Conservation (phyloP, 2,113 vertebrate species). For the Cichladusa arquata region DNA sequence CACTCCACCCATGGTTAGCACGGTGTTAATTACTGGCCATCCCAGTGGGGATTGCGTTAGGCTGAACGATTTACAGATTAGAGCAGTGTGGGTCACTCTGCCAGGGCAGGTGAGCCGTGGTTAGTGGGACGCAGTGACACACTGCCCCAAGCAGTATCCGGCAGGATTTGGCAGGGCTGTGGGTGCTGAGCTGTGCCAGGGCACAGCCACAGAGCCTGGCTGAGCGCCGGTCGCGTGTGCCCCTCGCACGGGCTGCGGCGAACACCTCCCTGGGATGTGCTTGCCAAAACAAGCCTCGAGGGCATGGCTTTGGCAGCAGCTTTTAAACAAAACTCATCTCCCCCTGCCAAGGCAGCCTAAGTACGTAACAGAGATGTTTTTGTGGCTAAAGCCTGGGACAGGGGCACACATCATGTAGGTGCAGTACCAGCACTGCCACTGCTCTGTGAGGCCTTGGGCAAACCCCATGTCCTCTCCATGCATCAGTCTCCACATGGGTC, state of each 20-base stretch:
- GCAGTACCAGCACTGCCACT: not conserved
- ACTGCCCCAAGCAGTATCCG: accelerated
- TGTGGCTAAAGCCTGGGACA: not conserved
- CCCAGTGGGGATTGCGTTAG: not conserved
- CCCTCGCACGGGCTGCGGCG: not conserved
- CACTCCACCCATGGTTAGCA: not conserved
- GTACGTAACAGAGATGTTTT: not conserved
- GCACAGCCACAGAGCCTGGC: accelerated
- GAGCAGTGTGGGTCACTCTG: constrained; percentile 8
- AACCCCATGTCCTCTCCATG: not conserved
- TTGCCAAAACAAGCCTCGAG: not conserved
- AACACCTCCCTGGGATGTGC: not conserved
- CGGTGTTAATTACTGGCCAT: not conserved
- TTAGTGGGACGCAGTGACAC: not conserved
- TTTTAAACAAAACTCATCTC: not conserved
- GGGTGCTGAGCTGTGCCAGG: not conserved
- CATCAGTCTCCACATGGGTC: accelerated
- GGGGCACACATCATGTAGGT: accelerated
- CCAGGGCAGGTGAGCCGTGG: not conserved
- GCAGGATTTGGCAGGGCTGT: not conserved
- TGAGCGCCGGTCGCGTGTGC: accelerated
- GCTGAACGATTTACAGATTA: not conserved
- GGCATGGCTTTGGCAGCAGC: not conserved
- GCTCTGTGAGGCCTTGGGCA: not conserved
- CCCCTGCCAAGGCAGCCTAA: not conserved